Evolutionary conservation across 2,113 vertebrate species (phyloP), one percentile per base, ranked within the genome.

Genomic region (Desmodus rotundus): DNA sequence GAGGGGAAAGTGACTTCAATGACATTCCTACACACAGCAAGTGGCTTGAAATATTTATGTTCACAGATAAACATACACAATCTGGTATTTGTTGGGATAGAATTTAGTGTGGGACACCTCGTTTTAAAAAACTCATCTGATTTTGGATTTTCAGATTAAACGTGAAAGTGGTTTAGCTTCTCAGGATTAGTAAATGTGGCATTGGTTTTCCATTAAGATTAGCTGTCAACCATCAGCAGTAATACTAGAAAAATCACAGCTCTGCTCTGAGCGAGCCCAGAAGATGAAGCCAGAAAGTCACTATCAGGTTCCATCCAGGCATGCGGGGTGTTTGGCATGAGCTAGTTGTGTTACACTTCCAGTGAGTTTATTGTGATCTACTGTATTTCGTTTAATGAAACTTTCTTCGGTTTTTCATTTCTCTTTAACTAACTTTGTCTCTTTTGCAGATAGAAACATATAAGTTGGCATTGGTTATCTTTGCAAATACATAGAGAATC

Each of bases 161-260:
- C 86, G 2, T 33, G 70, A 73, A 96, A 93, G 70, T 93, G 52
- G 81, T 68, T 97, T 81, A 89, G 76, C n/a, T 41, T 77, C 88
- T 98, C 54, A 33, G 83, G 74, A 94, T 97, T 97, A 98, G 31
- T 0, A 13, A 87, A 91, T 81, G 54, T 89, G 33, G 3, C 15
- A 56, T 77, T 96, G 17, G 22, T 94, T 98, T 98, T 97, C 86
- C 45, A 89, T 85, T 94, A 89, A 82, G 82, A 97, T 95, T 97
- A 93, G 67, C 85, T 85, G 87, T 94, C 74, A 97, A 17, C 33
- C 22, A 16, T 88, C 36, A 63, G 58, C n/a, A 93, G 10, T 93
- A 96, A 96, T 67, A 56, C 54, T 91, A 74, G 68, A 83, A 76
- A 83, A 95, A 10, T 70, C 88, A 96, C 20, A 84, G 7, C 63